Evolutionary conservation across 1,140 invertebrate species (phyloP).

Genomic region (Caenorhabditis brenneri): DNA sequence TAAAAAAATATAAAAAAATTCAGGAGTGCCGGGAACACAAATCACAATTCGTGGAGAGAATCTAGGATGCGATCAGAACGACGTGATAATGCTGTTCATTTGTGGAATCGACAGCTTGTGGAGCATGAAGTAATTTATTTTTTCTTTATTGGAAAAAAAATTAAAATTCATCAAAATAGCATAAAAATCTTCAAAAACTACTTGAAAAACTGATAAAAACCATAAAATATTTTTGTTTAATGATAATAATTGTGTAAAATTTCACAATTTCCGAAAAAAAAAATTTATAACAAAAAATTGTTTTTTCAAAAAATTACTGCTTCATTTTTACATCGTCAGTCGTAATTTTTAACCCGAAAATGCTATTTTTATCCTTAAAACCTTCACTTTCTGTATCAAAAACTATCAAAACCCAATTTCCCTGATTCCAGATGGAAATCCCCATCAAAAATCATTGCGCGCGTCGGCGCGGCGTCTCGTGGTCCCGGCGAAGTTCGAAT

Average conservation of each 20-base stretch:
- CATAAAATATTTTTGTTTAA: too few species aligned
- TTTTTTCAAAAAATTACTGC: too few species aligned
- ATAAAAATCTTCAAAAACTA: too few species aligned
- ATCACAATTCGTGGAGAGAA: conserved; percentile 95
- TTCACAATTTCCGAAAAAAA: too few species aligned
- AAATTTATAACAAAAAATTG: too few species aligned
- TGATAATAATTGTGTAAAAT: too few species aligned
- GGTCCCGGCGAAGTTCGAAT: conserved; percentile 90
- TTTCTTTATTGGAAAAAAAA: not conserved
- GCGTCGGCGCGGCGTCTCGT: conserved; percentile 89
- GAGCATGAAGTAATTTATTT: conserved; percentile 78
- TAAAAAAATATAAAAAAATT: not conserved
- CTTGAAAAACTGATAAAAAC: not conserved
- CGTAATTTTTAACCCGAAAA: conserved; percentile 46
- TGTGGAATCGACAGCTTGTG: conserved; percentile 92
- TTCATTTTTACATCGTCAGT: too few species aligned
- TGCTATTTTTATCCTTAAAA: not conserved
- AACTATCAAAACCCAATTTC: not conserved
- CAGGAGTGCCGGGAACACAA: conserved; percentile 87
- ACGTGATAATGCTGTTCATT: conserved; percentile 88
- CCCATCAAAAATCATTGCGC: conserved; percentile 91
- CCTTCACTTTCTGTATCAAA: not conserved
- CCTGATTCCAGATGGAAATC: conserved; percentile 81
- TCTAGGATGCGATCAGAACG: conserved; percentile 82
- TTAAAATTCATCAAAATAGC: not conserved